Percentiles rank a stretch among this genome's conserved stretches.
Evolutionary conservation across 1,140 invertebrate species (phyloP).

Genomic region (Apis laboriosa): DNA sequence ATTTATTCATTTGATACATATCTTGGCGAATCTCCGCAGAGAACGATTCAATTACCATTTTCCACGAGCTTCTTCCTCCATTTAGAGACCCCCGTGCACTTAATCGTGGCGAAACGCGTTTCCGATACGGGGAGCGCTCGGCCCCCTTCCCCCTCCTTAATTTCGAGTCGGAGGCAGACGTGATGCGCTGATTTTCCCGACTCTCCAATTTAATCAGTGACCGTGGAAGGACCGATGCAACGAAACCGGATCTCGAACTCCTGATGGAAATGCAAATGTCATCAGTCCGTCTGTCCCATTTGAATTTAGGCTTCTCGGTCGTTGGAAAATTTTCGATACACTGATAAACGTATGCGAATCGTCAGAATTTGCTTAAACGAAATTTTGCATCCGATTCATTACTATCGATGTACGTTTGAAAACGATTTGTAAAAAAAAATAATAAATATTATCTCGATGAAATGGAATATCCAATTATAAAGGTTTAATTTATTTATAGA

Average conservation of each 20-base stretch:
- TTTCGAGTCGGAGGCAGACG: constrained; percentile 19
- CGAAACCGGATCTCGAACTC: constrained; percentile 35
- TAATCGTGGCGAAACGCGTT: constrained; percentile 36
- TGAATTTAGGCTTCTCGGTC: constrained; percentile 14
- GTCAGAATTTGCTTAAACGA: too few species aligned
- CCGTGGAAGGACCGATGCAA: constrained; percentile 16
- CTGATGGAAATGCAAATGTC: constrained; percentile 49
- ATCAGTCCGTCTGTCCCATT: constrained; percentile 21
- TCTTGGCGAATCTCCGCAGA: neutral
- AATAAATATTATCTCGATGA: too few species aligned
- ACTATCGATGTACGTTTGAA: too few species aligned
- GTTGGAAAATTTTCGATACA: constrained; percentile 5
- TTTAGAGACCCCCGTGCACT: neutral
- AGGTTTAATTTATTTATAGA: too few species aligned
- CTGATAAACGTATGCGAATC: too few species aligned
- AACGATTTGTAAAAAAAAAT: too few species aligned
- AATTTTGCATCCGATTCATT: too few species aligned
- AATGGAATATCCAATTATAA: too few species aligned
- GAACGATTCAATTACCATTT: neutral
- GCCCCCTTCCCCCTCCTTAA: constrained; percentile 14
- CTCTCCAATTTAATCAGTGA: constrained; percentile 49
- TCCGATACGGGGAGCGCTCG: constrained; percentile 25
- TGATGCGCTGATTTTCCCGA: constrained; percentile 41
- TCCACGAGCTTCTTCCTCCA: neutral
- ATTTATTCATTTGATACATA: neutral